A percentile compares a stretch with the other conserved stretches of the same genome.
phyloP scores from a whole-genome alignment of 2,797 vertebrate genomes.

The Sarcoramphus papa region DNA sequence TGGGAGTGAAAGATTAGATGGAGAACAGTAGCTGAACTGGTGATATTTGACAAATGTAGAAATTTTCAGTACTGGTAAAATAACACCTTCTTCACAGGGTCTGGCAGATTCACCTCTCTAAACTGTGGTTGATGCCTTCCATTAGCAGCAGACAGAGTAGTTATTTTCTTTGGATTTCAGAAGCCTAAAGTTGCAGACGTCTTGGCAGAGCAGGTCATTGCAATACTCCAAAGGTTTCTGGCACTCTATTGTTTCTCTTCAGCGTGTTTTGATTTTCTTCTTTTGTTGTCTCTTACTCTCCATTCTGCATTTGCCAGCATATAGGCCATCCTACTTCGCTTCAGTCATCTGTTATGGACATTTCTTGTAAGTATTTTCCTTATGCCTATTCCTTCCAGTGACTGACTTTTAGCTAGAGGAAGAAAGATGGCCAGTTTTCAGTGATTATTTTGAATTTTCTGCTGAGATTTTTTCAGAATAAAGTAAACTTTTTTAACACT shows the following conservation, averaged over 20 bases:
- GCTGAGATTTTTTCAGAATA: background rate
- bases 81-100: background rate
- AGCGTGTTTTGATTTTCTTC: background rate
- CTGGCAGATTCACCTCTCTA: background rate
- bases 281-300: background rate
- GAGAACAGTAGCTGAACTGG: background rate
- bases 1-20: background rate
- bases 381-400: background rate
- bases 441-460: background rate
- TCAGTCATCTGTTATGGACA: background rate
- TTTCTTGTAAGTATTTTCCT: background rate
- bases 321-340: background rate
- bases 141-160: background rate
- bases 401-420: background rate
- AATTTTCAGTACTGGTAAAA: background rate
- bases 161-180: background rate
- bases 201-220: background rate
- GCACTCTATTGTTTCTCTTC: background rate
- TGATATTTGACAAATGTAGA: background rate
- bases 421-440: background rate
- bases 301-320: background rate
- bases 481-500: background rate
- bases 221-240: background rate
- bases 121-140: background rate
- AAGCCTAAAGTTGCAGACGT: background rate